Conservation (phyloP, 2,888 invertebrate genomes). For the Lepidochitona cinerea region DNA sequence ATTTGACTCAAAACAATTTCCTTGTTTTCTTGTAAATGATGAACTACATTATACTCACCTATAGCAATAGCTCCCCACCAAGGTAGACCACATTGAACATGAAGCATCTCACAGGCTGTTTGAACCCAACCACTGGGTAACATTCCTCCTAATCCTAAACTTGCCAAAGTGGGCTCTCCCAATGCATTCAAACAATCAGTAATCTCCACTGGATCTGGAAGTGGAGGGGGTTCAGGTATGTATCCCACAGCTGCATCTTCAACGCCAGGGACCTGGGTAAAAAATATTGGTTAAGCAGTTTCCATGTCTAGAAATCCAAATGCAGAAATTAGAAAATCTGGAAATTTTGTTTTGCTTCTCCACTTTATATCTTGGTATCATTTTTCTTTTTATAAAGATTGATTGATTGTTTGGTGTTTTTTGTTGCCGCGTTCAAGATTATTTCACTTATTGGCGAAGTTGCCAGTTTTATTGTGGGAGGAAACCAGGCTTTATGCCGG, state of each 20-base stretch:
- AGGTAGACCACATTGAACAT: conserved; percentile 85
- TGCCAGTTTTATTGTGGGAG: too few relatives aligned
- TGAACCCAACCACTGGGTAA: conserved; percentile 88
- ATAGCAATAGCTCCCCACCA: conserved; percentile 81
- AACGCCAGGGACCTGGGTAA: too few relatives aligned
- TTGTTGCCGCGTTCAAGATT: too few relatives aligned
- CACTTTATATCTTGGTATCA: too few relatives aligned
- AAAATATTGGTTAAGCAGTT: too few relatives aligned
- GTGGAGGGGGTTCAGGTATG: conserved; percentile 36
- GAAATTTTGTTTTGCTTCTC: too few relatives aligned
- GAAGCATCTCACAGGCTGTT: conserved; percentile 84
- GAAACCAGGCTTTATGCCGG: too few relatives aligned
- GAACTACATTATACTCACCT: conserved; percentile 18
- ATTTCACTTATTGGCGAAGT: too few relatives aligned
- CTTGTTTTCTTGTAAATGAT: neutral
- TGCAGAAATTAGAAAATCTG: too few relatives aligned
- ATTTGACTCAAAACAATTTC: neutral
- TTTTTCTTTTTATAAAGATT: too few relatives aligned
- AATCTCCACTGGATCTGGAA: conserved; percentile 10
- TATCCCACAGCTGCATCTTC: conserved; percentile 21
- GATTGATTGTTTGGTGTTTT: too few relatives aligned
- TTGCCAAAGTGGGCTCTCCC: conserved; percentile 83
- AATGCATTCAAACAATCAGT: conserved; percentile 57
- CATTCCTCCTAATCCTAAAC: conserved; percentile 88
- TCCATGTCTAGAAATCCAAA: too few relatives aligned